phyloP scores from a whole-genome alignment of 2,888 invertebrate genomes.

The Saturnia pavonia region DNA sequence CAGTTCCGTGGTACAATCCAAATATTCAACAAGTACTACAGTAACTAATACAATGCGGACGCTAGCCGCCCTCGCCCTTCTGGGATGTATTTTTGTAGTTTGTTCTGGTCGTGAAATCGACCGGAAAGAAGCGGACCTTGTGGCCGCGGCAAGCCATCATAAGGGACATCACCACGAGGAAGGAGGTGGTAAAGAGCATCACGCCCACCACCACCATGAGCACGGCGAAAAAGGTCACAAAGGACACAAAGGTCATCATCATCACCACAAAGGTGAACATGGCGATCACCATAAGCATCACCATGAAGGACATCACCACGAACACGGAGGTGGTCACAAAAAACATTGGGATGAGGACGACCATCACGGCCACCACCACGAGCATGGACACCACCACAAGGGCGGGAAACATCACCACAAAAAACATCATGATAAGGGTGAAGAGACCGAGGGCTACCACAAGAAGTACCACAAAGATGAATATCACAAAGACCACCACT shows the following conservation, averaged over 20 bases:
- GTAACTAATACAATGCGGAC: slow-evolving; percentile 64
- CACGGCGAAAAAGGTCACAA: slow-evolving; percentile 90
- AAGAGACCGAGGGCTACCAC: slow-evolving; percentile 91
- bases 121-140: slow-evolving; percentile 65
- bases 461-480: slow-evolving; percentile 94
- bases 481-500: slow-evolving; percentile 92
- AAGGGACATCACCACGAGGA: slow-evolving; percentile 82
- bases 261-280: slow-evolving; percentile 90
- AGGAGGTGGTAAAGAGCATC: slow-evolving; percentile 86
- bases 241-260: slow-evolving; percentile 88
- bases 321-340: slow-evolving; percentile 90
- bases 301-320: slow-evolving; percentile 87
- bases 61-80: slow-evolving; percentile 66
- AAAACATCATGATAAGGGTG: slow-evolving; percentile 92
- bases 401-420: slow-evolving; percentile 90
- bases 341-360: slow-evolving; percentile 89
- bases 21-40: slow-evolving; percentile 57
- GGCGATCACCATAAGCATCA: slow-evolving; percentile 90
- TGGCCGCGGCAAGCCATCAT: slow-evolving; percentile 75
- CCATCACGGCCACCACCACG: slow-evolving; percentile 89
- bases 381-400: slow-evolving; percentile 89
- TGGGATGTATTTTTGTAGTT: slow-evolving; percentile 62
- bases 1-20: slow-evolving; percentile 68
- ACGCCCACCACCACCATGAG: slow-evolving; percentile 85
- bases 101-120: slow-evolving; percentile 67